Conservation (phyloP, 2,888 invertebrate genomes). For the Epinotia nisella region DNA sequence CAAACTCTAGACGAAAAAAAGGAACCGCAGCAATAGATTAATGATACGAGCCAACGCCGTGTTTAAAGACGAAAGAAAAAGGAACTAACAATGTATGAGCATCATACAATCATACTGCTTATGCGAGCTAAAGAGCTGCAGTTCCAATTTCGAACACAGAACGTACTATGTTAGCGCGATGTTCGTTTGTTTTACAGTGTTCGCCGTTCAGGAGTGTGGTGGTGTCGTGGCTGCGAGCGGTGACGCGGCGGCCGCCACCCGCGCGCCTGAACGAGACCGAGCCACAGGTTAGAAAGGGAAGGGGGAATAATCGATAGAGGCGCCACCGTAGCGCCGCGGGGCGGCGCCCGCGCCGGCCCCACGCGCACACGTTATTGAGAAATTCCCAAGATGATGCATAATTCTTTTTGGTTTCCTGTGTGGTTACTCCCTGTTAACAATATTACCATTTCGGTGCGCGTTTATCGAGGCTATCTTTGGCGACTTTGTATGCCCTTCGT, state of each 20-base stretch:
- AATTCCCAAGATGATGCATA: conserved; percentile 82
- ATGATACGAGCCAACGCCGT: conserved; percentile 79
- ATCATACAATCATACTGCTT: conserved; percentile 22
- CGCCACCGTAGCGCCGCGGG: conserved; percentile 76
- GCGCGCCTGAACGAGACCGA: conserved; percentile 62
- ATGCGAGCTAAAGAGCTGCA: neutral
- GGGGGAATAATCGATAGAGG: conserved; percentile 70
- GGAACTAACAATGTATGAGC: conserved; percentile 47
- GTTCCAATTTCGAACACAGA: neutral
- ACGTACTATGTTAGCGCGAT: neutral
- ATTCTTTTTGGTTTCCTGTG: conserved; percentile 78
- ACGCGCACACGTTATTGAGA: conserved; percentile 82
- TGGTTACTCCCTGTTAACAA: conserved; percentile 81
- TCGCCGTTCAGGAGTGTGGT: neutral
- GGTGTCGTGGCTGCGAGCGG: conserved; percentile 49
- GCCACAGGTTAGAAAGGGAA: conserved; percentile 51
- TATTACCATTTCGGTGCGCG: conserved; percentile 80
- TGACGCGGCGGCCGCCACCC: conserved; percentile 62
- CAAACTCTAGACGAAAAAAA: conserved; percentile 67
- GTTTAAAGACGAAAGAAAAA: conserved; percentile 63
- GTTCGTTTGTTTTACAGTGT: neutral
- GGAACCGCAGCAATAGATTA: conserved; percentile 79
- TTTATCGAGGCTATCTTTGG: conserved; percentile 63
- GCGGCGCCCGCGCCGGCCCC: conserved; percentile 79
- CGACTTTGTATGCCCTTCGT: conserved; percentile 58